A percentile compares a stretch with the other conserved stretches of the same genome.
Evolutionary conservation across 2,888 invertebrate species (phyloP).

Genomic region (Blera fallax): DNA sequence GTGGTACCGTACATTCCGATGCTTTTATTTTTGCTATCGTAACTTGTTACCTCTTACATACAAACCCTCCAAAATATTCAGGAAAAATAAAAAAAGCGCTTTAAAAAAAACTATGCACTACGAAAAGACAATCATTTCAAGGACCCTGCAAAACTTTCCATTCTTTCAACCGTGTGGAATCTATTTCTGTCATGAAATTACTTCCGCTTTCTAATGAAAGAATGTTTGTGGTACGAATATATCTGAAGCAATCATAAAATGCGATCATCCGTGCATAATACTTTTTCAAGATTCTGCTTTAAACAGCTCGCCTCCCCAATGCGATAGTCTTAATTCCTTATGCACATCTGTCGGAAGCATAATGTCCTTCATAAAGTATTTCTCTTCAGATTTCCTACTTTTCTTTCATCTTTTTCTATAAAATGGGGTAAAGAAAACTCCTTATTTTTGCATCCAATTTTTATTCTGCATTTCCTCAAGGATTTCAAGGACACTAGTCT

Average conservation of each 20-base stretch:
- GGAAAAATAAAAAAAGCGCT: background rate
- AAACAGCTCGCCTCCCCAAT: conserved; percentile 23
- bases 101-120: background rate
- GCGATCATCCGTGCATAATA: conserved; percentile 29
- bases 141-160: too few relatives aligned
- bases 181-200: background rate
- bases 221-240: background rate
- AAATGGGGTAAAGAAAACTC: background rate
- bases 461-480: conserved; percentile 19
- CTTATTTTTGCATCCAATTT: conserved; percentile 11
- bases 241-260: conserved; percentile 10
- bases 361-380: conserved; percentile 30
- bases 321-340: conserved; percentile 44
- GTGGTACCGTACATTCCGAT: conserved; percentile 7
- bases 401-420: background rate
- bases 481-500: conserved; percentile 24
- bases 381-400: background rate
- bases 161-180: too few relatives aligned
- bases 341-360: conserved; percentile 58
- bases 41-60: too few relatives aligned
- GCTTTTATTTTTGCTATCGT: background rate
- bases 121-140: background rate
- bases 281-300: conserved; percentile 27
- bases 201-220: background rate
- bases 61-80: background rate